phyloP scores from a whole-genome alignment of 2,113 vertebrate genomes.

The Scolopax mira region DNA sequence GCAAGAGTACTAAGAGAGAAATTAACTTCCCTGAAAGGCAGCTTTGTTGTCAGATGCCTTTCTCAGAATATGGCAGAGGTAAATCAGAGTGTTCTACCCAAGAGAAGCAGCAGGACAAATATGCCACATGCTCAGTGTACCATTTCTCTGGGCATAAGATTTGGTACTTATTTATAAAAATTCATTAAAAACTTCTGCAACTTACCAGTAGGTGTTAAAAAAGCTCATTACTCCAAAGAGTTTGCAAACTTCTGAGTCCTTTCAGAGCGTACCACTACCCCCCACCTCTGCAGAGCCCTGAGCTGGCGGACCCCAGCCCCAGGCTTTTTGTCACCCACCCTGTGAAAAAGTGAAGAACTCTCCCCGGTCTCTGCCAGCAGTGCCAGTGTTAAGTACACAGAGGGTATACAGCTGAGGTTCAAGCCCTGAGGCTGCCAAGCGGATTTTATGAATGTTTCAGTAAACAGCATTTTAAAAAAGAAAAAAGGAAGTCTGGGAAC shows the following conservation, averaged over 20 bases:
- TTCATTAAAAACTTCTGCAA: not conserved
- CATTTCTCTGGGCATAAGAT: not conserved
- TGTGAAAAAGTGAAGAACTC: not conserved
- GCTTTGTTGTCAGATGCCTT: not conserved
- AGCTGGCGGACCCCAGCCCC: accelerated
- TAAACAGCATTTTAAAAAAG: not conserved
- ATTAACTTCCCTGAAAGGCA: not conserved
- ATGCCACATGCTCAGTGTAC: not conserved
- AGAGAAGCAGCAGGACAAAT: not conserved
- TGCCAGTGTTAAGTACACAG: not conserved
- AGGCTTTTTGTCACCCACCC: accelerated
- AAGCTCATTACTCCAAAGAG: not conserved
- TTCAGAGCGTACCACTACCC: not conserved
- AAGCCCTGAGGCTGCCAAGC: not conserved
- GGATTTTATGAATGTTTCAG: not conserved
- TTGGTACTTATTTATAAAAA: not conserved
- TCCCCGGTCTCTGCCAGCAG: not conserved
- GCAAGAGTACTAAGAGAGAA: not conserved
- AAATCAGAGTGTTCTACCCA: not conserved
- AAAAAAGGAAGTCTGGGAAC: not conserved
- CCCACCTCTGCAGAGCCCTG: accelerated
- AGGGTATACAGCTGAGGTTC: not conserved
- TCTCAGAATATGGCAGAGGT: too few species aligned
- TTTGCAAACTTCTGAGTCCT: not conserved
- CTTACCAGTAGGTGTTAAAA: not conserved